Conservation (phyloP, 1,140 invertebrate species). For the Fopius arisanus region DNA sequence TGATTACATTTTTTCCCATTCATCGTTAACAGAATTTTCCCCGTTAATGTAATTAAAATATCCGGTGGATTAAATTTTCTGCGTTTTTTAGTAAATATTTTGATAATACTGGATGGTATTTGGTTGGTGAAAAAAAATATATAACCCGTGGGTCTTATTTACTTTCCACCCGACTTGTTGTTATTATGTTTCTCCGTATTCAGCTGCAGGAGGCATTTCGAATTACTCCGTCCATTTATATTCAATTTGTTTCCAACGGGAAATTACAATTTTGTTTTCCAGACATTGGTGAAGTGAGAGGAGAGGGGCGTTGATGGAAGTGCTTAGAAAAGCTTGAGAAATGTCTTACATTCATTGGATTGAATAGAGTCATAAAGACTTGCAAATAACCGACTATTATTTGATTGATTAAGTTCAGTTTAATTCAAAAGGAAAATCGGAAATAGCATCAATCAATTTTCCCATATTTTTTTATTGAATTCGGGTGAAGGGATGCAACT, state of each 20-base stretch:
- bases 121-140: background rate
- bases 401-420: background rate
- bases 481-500: background rate
- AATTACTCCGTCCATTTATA: conserved; percentile 59
- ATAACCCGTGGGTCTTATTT: background rate
- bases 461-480: too few relatives aligned
- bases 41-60: background rate
- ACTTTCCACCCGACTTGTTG: conserved; percentile 42
- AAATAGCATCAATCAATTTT: background rate
- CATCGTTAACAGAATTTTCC: background rate
- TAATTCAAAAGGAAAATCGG: background rate
- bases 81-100: background rate
- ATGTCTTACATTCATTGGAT: conserved; percentile 10
- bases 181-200: conserved; percentile 51
- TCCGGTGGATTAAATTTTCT: background rate
- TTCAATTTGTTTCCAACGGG: conserved; percentile 58
- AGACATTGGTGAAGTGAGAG: conserved; percentile 37
- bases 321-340: conserved; percentile 30
- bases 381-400: background rate
- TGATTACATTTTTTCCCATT: conserved; percentile 6
- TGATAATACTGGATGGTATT: background rate
- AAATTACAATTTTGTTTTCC: conserved; percentile 58
- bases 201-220: conserved; percentile 57
- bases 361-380: background rate
- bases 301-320: conserved; percentile 35